phyloP scores from a whole-genome alignment of 2,113 vertebrate species.

The Ophthalmolycus amberensis region DNA sequence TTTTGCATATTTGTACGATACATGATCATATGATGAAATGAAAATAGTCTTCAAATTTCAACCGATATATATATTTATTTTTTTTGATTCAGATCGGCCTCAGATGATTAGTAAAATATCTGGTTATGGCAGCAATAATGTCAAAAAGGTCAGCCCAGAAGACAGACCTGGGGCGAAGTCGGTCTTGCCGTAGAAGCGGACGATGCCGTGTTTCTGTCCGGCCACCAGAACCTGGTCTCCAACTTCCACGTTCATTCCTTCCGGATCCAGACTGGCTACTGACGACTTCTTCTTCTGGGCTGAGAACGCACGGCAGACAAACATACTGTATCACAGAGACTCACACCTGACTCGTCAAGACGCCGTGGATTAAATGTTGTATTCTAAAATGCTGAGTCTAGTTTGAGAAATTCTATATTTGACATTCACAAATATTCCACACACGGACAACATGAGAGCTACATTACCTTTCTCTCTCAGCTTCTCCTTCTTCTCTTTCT shows the following conservation, averaged over 20 bases:
- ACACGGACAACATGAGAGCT: background rate
- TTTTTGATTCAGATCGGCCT: background rate
- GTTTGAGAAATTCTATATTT: background rate
- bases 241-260: conserved; percentile 88
- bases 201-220: conserved; percentile 89
- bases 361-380: background rate
- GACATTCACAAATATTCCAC: background rate
- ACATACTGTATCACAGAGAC: background rate
- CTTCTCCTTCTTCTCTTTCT: conserved; percentile 88
- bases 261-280: conserved; percentile 86
- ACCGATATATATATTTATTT: too few species aligned
- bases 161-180: conserved; percentile 91
- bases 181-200: conserved; percentile 92
- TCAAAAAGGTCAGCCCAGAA: background rate
- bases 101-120: background rate
- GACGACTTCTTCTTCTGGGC: conserved; percentile 88
- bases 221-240: conserved; percentile 93
- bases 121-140: background rate
- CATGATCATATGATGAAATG: too few species aligned
- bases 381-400: background rate
- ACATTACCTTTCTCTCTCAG: conserved; percentile 65
- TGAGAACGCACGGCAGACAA: conserved; percentile 33
- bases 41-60: too few species aligned
- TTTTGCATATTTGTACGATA: background rate
- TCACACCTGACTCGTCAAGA: background rate